Base-by-base conservation (phyloP, 2,113 vertebrate species). In the Oreochromis tanganicae region DNA sequence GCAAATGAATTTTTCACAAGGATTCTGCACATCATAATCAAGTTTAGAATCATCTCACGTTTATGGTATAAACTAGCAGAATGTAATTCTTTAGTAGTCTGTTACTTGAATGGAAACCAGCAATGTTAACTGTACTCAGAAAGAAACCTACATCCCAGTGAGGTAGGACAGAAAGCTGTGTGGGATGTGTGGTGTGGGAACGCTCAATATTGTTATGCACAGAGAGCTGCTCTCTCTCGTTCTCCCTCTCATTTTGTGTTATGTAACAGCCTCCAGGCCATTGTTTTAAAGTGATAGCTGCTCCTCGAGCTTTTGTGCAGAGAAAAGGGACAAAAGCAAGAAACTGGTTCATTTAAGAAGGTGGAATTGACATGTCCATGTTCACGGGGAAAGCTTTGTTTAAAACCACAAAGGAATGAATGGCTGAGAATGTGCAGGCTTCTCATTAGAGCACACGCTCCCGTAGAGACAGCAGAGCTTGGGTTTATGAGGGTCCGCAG, bases 111-210 rank as follows among this genome's bases (percentile, higher is more conserved):
- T 59, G 43, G 19, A 34, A 46, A 59, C 43, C 63, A 83, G 27
- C n/a, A 8, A 54, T 13, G 48, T 41, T 52, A 34, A 85, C 57
- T 80, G 56, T 78, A 46, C 41, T 68, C 27, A 66, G 59, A 84
- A 9, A 79, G 54, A 81, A 85, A 71, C 43, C 90, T 90, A 80
- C 82, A 87, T 88, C 81, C 61, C 48, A 85, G 73, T 85, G 85
- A 92, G 83, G 87, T 81, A 68, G 56, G 63, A 50, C 43, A 43
- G 57, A 73, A 54, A 57, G 84, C 32, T 90, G 84, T 88, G 91
- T 89, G 83, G 89, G 88, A 82, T 41, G 90, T 86, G 89, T 56
- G 84, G 87, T 91, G 93, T 91, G 90, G 80, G 93, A 93, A 85
- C n/a, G 46, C 59, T 85, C 36, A 71, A 87, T n/a, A 3, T 82